phyloP scores from a whole-genome alignment of 2,797 vertebrate genomes.

The Sebastes kiyomatsui region DNA sequence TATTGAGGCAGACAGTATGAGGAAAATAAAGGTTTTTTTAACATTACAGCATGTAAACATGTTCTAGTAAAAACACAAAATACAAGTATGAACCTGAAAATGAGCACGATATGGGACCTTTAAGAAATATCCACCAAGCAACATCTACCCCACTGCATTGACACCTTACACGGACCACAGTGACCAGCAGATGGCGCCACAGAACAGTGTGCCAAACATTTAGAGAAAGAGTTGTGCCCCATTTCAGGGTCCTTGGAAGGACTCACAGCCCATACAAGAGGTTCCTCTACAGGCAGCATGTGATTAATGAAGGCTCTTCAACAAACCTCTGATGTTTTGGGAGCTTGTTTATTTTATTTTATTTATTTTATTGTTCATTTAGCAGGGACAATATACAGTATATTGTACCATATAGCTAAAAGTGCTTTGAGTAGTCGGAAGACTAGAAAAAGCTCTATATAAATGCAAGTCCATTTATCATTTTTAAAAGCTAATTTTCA shows the following conservation, averaged over 20 bases:
- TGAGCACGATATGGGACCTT: too few relatives aligned
- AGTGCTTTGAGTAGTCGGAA: too few relatives aligned
- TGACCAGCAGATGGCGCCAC: constrained; percentile 25
- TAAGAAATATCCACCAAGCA: background rate
- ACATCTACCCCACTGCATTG: background rate
- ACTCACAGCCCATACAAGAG: too few relatives aligned
- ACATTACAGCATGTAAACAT: too few relatives aligned
- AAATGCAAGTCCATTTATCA: too few relatives aligned
- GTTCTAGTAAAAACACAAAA: too few relatives aligned
- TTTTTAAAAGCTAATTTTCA: too few relatives aligned
- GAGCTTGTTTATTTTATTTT: background rate
- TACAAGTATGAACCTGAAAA: too few relatives aligned
- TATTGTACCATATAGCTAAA: background rate
- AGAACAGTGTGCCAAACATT: background rate
- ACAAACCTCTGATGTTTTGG: background rate
- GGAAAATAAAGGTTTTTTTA: too few relatives aligned
- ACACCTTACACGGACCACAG: background rate
- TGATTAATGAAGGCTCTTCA: background rate
- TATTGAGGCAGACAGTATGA: too few relatives aligned
- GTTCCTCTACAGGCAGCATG: background rate
- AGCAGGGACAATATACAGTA: background rate
- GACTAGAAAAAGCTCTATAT: too few relatives aligned
- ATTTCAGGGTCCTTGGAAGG: background rate
- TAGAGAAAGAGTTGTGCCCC: background rate
- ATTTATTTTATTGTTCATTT: background rate